These are phyloP conservation scores for Percopsis transmontana DNA, from an alignment of 2,113 vertebrate species.

Conservation along the genomic window DNA sequence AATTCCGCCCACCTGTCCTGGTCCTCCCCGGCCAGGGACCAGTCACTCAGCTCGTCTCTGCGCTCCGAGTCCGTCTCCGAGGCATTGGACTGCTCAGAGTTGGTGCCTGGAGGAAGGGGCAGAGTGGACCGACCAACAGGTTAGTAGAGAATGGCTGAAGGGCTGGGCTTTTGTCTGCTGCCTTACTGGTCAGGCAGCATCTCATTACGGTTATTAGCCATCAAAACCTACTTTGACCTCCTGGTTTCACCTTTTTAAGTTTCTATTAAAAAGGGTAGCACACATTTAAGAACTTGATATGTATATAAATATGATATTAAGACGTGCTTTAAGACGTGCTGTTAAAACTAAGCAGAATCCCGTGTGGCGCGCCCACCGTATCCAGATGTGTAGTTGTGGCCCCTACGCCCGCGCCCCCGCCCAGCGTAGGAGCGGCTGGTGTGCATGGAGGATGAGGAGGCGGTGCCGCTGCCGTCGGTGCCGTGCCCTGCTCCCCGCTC, in stretches of 20 bases:
- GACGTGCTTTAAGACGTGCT: neutral
- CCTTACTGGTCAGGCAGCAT: neutral
- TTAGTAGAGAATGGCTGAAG: neutral
- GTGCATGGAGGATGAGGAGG: constrained; percentile 83
- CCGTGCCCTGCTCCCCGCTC: constrained; percentile 82
- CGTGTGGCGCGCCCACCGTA: constrained; percentile 80
- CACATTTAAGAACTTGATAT: too few species aligned
- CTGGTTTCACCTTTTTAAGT: too few species aligned
- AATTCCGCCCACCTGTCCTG: constrained; percentile 67
- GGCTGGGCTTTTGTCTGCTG: neutral
- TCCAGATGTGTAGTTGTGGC: constrained; percentile 90
- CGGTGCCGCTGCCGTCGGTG: constrained; percentile 81
- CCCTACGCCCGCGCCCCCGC: constrained; percentile 90
- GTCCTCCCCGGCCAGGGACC: constrained; percentile 93
- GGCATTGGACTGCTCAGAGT: constrained; percentile 95
- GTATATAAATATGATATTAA: neutral
- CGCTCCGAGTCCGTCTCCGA: constrained; percentile 98
- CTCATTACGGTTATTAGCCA: too few species aligned
- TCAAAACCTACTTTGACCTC: too few species aligned
- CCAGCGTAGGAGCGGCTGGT: constrained; percentile 91
- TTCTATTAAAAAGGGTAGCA: too few species aligned
- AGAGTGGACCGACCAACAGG: neutral
- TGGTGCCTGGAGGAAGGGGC: constrained; percentile 85
- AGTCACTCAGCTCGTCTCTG: constrained; percentile 95
- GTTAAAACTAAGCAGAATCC: too few species aligned